Evolutionary conservation across 2,888 invertebrate species (phyloP).

Genomic region (Blera fallax): DNA sequence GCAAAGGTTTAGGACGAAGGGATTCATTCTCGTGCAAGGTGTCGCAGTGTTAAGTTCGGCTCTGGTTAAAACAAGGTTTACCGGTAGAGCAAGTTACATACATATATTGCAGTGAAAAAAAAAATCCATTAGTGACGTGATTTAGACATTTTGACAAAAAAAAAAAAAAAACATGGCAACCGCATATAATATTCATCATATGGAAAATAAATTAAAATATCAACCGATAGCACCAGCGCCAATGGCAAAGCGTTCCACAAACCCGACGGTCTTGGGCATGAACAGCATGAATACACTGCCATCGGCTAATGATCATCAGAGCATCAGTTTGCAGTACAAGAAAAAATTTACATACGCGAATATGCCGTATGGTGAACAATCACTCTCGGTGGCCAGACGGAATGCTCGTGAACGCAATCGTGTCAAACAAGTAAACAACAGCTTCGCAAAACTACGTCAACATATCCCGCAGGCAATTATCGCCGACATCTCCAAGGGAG

Average conservation of each 20-base stretch:
- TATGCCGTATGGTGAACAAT: slow-evolving; percentile 88
- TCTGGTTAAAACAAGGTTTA: slow-evolving; percentile 45
- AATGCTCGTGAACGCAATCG: slow-evolving; percentile 97
- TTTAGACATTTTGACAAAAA: slow-evolving; percentile 41
- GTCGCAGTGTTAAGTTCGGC: slow-evolving; percentile 81
- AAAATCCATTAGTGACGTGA: slow-evolving; percentile 52
- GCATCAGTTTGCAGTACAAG: slow-evolving; percentile 82
- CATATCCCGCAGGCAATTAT: slow-evolving; percentile 93
- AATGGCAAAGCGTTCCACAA: slow-evolving; percentile 42
- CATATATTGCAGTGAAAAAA: slow-evolving; percentile 50
- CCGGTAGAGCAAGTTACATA: slow-evolving; percentile 26
- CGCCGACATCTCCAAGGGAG: slow-evolving; percentile 86
- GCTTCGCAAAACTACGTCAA: slow-evolving; percentile 93
- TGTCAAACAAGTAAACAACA: slow-evolving; percentile 97
- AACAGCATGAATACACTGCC: slow-evolving; percentile 69
- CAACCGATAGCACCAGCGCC: slow-evolving; percentile 85
- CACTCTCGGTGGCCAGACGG: slow-evolving; percentile 93
- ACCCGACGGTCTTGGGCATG: slow-evolving; percentile 68
- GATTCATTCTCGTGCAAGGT: slow-evolving; percentile 84
- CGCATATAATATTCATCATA: slow-evolving; percentile 72
- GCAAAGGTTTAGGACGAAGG: slow-evolving; percentile 82
- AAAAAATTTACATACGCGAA: slow-evolving; percentile 88
- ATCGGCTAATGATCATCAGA: slow-evolving; percentile 31
- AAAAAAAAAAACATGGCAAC: slow-evolving; percentile 54
- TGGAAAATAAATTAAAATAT: slow-evolving; percentile 72